These are phyloP conservation scores for Pomacea canaliculata DNA, from an alignment of 2,888 invertebrate species.

Conservation along the genomic window DNA sequence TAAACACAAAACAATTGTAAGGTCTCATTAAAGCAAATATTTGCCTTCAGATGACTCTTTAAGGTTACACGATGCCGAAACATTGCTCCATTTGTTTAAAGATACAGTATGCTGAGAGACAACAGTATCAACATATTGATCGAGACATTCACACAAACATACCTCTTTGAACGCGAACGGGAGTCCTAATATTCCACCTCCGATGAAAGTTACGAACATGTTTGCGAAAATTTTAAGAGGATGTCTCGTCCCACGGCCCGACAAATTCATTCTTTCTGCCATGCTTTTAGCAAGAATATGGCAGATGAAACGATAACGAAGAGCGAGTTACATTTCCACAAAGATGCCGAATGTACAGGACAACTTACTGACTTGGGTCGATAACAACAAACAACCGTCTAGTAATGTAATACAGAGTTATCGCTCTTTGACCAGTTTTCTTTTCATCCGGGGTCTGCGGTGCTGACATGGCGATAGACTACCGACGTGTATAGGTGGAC, in stretches of 20 bases:
- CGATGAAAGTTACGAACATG: slow-evolving; percentile 71
- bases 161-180: slow-evolving; percentile 72
- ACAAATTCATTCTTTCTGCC: slow-evolving; percentile 4
- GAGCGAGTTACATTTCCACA: neutral
- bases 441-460: too few species aligned
- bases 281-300: neutral
- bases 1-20: too few species aligned
- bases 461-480: too few species aligned
- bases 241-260: slow-evolving; percentile 49
- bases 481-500: too few species aligned
- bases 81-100: neutral
- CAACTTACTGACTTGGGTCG: too few species aligned
- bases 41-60: too few species aligned
- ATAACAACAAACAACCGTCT: too few species aligned
- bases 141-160: neutral
- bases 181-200: slow-evolving; percentile 70
- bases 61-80: neutral
- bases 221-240: slow-evolving; percentile 70
- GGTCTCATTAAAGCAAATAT: too few species aligned
- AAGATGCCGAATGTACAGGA: too few species aligned
- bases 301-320: neutral
- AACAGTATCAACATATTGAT: neutral
- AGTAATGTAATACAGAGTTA: too few species aligned
- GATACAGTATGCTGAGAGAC: neutral
- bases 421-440: too few species aligned